Percentiles rank a stretch among this genome's conserved stretches.
Evolutionary conservation across 2,113 vertebrate genomes (phyloP).

Genomic region (Albula goreensis): DNA sequence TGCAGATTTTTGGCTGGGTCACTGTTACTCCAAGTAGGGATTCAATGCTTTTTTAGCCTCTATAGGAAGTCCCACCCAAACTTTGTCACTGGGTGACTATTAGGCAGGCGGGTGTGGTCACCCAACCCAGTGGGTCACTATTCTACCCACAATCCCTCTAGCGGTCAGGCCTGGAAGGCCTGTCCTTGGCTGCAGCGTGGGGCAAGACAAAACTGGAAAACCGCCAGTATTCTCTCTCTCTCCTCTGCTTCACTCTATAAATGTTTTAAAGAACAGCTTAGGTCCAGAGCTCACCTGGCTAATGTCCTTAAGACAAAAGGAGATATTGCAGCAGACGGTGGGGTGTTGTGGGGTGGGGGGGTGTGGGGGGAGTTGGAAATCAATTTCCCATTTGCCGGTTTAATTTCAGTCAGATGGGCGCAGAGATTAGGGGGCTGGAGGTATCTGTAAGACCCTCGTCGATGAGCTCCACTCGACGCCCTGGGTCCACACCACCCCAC

Average conservation of each 20-base stretch:
- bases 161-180: slow-evolving; percentile 40
- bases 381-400: slow-evolving; percentile 82
- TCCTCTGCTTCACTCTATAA: slow-evolving; percentile 73
- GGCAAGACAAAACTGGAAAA: too few species aligned
- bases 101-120: background rate
- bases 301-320: slow-evolving; percentile 81
- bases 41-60: background rate
- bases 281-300: slow-evolving; percentile 70
- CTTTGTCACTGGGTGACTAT: background rate
- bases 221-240: slow-evolving; percentile 46
- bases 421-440: slow-evolving; percentile 74
- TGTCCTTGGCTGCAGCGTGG: background rate
- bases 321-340: slow-evolving; percentile 76
- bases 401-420: slow-evolving; percentile 76
- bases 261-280: slow-evolving; percentile 77
- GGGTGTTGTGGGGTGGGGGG: too few species aligned
- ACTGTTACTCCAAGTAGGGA: too few species aligned
- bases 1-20: too few species aligned
- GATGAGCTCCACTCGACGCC: slow-evolving; percentile 70
- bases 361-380: slow-evolving; percentile 63
- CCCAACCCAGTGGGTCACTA: slow-evolving; percentile 5
- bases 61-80: background rate
- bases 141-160: background rate
- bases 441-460: slow-evolving; percentile 69
- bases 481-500: slow-evolving; percentile 56